Evolutionary conservation across 2,888 invertebrate species (phyloP), one percentile per base, ranked within the genome.

Genomic region (Mongoloraphidia duomilia): DNA sequence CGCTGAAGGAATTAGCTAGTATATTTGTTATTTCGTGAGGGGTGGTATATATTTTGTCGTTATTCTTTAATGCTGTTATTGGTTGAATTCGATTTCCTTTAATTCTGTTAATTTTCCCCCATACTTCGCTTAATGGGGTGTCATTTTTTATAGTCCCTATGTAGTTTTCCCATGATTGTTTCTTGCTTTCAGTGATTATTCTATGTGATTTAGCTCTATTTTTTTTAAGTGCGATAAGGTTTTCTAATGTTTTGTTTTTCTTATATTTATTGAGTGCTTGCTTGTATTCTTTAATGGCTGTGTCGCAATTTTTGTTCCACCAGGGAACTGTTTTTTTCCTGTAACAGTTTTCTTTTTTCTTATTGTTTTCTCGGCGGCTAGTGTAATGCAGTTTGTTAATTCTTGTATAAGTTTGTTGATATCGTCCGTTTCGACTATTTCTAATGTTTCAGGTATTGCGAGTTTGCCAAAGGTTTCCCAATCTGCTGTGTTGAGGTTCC

Each of bases 241-340:
- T 47, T 40, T 46, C 46, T 26, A 26, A 13, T 8, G 46, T 46
- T 10, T 41, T 14, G 33, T 41, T 36, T 9, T 39, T 40, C 11
- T 26, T 46, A 9, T 39, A 38, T 38, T 37, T 33, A 13, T 41
- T 41, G 26, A 47, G 12, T 9, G 47, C 46, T 34, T 40, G 34
- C 11, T 47, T 47, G 34, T 38, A 37, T 26, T 46, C 38, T 17
- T 8, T 36, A 33, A 46, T 39, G 3, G 39, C 33, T 10, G 8
- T 38, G 3, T 46, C 38, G n/a, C 38, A 46, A 14, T 39, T 6
- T 12, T 39, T 46, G 6, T 46, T 46, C 47, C 47, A 47, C 37
- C 47, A 47, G 8, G 42, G 47, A 14, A 42, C 36, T 36, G 14
- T 14, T 42, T n/a, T 26, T 14, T 47, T 2, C 8, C 38, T 42